A percentile compares a stretch with the other conserved stretches of the same genome.
Evolutionary conservation across 2,113 vertebrate species (phyloP).

Genomic region (Nyctibius bracteatus): DNA sequence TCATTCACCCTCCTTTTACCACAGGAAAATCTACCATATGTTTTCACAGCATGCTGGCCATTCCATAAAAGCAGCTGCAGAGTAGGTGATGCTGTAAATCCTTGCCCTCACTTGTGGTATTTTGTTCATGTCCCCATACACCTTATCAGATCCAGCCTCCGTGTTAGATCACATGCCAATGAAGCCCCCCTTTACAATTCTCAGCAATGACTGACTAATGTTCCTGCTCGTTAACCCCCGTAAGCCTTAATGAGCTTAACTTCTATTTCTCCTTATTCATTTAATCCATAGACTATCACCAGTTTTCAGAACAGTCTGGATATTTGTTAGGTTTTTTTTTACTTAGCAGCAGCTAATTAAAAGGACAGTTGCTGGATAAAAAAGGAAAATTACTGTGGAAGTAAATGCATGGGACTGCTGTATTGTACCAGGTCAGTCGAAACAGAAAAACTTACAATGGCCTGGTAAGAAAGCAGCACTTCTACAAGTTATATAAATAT

Average conservation of each 20-base stretch:
- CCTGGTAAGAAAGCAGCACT: not conserved
- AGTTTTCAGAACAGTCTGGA: not conserved
- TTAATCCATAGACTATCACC: constrained; percentile 4
- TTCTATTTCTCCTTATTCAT: constrained; percentile 35
- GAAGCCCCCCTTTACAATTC: not conserved
- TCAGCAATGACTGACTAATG: not conserved
- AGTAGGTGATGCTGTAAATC: not conserved
- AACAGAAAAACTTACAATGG: not conserved
- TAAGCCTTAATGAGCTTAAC: constrained; percentile 36
- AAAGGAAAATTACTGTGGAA: not conserved
- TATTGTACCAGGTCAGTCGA: not conserved
- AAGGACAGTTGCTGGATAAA: not conserved
- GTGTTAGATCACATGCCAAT: not conserved
- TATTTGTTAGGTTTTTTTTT: constrained; percentile 4
- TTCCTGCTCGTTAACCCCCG: not conserved
- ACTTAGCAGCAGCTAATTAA: constrained; percentile 48
- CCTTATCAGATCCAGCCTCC: not conserved
- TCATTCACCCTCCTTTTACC: not conserved
- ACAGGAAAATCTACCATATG: not conserved
- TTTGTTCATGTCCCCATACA: not conserved
- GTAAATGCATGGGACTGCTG: not conserved
- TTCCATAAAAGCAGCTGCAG: not conserved
- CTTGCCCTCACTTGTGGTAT: not conserved
- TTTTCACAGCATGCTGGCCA: not conserved
- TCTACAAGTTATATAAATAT: not conserved